Conservation (phyloP, 1,140 invertebrate species). For the Trypoxylus dichotomus region DNA sequence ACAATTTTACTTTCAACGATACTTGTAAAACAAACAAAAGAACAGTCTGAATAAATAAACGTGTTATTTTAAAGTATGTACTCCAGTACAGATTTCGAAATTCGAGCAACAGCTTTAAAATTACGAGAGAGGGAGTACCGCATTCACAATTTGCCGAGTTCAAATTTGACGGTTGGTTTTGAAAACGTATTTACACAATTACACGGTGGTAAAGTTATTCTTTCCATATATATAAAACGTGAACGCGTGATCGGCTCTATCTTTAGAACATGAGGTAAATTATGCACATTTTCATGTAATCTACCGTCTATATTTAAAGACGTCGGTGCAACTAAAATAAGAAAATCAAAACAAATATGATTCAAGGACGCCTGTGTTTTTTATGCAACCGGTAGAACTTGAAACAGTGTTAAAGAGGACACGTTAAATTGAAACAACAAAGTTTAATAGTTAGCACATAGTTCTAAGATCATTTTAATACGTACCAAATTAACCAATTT, state of each 20-base stretch:
- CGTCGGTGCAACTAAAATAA: slow-evolving; percentile 3
- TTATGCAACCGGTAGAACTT: not conserved
- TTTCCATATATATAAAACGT: not conserved
- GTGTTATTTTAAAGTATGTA: not conserved
- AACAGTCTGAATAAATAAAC: not conserved
- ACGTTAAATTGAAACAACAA: too few species aligned
- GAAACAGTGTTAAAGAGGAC: not conserved
- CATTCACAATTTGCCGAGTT: not conserved
- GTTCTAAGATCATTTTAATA: not conserved
- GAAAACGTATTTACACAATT: not conserved
- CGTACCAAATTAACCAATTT: not conserved
- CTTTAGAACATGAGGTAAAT: not conserved
- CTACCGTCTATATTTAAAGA: slow-evolving; percentile 2
- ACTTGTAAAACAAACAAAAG: not conserved
- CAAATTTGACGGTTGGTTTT: too few species aligned
- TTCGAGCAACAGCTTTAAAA: not conserved
- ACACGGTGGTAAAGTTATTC: not conserved
- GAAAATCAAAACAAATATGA: slow-evolving; percentile 13
- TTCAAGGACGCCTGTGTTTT: not conserved
- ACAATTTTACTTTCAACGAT: not conserved
- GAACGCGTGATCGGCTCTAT: not conserved
- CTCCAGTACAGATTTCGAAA: not conserved
- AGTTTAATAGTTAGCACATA: too few species aligned
- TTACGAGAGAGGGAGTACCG: not conserved
- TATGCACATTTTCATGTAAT: slow-evolving; percentile 4